phyloP scores from a whole-genome alignment of 2,113 vertebrate species.

The Urocitellus parryii region DNA sequence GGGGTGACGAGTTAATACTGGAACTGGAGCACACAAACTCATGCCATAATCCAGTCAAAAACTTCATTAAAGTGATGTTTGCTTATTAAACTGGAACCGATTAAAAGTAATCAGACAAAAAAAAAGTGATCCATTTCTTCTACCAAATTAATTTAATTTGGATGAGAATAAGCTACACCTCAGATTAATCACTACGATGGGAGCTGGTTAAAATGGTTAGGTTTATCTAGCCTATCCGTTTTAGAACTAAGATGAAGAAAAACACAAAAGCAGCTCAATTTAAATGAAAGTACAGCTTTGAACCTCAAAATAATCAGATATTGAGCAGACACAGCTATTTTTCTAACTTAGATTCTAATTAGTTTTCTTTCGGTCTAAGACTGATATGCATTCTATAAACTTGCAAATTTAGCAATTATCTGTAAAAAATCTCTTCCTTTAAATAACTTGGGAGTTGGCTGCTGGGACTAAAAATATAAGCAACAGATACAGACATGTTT shows the following conservation, averaged over 20 bases:
- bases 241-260: constrained; percentile 66
- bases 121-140: constrained; percentile 60
- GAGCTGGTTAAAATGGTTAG: constrained; percentile 56
- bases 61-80: constrained; percentile 73
- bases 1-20: constrained; percentile 53
- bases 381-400: constrained; percentile 71
- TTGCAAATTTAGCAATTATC: constrained; percentile 81
- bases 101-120: constrained; percentile 70
- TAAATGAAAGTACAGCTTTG: constrained; percentile 66
- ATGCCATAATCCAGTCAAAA: constrained; percentile 51
- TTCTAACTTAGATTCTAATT: constrained; percentile 74
- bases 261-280: constrained; percentile 67
- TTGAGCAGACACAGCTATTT: constrained; percentile 63
- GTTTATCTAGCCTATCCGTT: constrained; percentile 43
- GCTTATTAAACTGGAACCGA: constrained; percentile 70
- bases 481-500: constrained; percentile 69
- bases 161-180: constrained; percentile 46
- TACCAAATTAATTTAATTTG: constrained; percentile 64
- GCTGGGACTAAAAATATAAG: constrained; percentile 68
- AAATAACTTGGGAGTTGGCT: constrained; percentile 73
- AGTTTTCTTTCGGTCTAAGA: constrained; percentile 62
- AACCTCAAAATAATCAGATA: constrained; percentile 77
- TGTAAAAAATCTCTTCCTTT: constrained; percentile 65
- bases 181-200: constrained; percentile 51
- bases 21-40: background rate